phyloP scores from a whole-genome alignment of 1,140 invertebrate genomes.

The Brachionus calyciflorus region DNA sequence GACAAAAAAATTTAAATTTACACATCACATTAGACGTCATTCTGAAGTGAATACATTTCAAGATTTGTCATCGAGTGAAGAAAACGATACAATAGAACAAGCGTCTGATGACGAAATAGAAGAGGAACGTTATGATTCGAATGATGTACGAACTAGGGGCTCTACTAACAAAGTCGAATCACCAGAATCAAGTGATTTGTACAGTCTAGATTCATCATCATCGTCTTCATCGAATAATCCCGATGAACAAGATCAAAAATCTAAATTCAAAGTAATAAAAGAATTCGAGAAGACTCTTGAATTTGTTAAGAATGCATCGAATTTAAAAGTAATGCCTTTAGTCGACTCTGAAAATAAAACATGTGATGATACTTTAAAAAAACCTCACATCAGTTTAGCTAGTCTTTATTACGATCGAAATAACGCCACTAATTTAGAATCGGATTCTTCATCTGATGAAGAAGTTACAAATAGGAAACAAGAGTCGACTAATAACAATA shows the following conservation, averaged over 20 bases:
- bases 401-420: constrained; percentile 8
- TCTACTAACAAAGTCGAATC: constrained; percentile 5
- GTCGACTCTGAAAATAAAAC: not conserved
- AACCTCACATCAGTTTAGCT: constrained; percentile 1
- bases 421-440: not conserved
- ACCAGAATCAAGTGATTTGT: not conserved
- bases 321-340: not conserved
- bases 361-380: not conserved
- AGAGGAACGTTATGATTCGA: not conserved
- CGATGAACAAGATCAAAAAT: not conserved
- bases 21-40: not conserved
- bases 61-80: not conserved
- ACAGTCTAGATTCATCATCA: not conserved
- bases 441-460: not conserved
- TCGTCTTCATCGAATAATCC: not conserved
- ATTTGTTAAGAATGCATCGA: not conserved
- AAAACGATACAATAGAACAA: not conserved
- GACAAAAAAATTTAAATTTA: not conserved
- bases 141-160: not conserved
- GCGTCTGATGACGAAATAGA: not conserved
- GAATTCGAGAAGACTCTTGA: constrained; percentile 10
- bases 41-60: not conserved
- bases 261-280: constrained; percentile 5
- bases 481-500: not conserved
- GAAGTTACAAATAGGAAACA: not conserved